These are phyloP conservation scores for Psilopogon haemacephalus DNA, from an alignment of 2,113 vertebrate species.

Conservation along the genomic window DNA sequence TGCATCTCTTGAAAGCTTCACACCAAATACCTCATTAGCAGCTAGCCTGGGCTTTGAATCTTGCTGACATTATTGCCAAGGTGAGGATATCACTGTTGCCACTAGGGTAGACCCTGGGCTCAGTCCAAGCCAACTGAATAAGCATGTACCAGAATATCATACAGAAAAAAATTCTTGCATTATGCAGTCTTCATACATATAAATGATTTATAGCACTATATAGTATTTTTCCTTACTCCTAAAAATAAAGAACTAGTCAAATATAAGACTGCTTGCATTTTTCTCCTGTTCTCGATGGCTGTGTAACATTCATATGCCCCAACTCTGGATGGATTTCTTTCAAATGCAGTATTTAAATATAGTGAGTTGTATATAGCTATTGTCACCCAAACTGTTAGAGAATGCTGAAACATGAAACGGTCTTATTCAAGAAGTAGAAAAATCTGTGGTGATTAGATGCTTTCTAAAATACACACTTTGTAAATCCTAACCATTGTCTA, in stretches of 20 bases:
- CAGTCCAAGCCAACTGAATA: background rate
- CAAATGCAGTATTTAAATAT: background rate
- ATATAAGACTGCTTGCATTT: background rate
- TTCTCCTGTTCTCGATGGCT: background rate
- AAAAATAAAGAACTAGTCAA: too few species aligned
- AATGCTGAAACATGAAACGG: background rate
- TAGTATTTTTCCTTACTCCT: too few species aligned
- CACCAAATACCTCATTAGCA: background rate
- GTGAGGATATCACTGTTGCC: background rate
- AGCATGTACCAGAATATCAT: background rate
- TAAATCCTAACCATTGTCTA: background rate
- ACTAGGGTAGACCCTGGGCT: background rate
- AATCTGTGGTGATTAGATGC: background rate
- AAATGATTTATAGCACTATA: too few species aligned
- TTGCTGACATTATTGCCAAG: background rate
- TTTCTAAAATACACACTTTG: background rate
- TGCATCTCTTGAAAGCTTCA: background rate
- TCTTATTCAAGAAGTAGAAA: background rate
- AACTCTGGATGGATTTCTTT: background rate
- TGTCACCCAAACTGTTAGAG: background rate
- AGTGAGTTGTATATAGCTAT: background rate
- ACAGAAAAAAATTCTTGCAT: background rate
- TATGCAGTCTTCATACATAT: background rate
- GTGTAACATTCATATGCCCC: background rate
- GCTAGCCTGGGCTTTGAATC: background rate